Evolutionary conservation across 2,888 invertebrate genomes (phyloP).

Genomic region (Diaphora mendica): DNA sequence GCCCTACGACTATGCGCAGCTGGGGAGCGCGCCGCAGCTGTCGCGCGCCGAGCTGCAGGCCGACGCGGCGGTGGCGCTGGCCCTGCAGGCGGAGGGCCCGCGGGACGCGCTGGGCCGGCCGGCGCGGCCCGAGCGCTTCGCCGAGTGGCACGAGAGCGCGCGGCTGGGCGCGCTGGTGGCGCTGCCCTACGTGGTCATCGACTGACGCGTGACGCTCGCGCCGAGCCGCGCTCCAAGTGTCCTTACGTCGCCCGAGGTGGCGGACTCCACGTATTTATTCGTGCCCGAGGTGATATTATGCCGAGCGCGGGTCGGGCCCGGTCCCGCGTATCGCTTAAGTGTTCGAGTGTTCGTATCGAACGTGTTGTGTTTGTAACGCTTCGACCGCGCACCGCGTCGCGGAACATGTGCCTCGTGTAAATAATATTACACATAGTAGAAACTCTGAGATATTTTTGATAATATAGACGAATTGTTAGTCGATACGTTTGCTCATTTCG

Average conservation of each 20-base stretch:
- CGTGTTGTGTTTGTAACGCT: conserved; percentile 28
- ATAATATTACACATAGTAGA: conserved; percentile 23
- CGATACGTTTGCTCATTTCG: conserved; percentile 26
- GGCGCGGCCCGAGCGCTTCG: conserved; percentile 86
- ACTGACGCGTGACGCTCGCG: conserved; percentile 85
- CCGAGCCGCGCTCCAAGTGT: conserved; percentile 71
- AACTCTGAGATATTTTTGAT: conserved; percentile 29
- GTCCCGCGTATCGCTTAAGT: conserved; percentile 6
- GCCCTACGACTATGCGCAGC: conserved; percentile 64
- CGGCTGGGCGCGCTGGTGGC: conserved; percentile 94
- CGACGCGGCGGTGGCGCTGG: conserved; percentile 34
- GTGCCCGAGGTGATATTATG: conserved; percentile 48
- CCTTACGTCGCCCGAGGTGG: conserved; percentile 78
- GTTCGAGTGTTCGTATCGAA: conserved; percentile 22
- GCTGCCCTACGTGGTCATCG: conserved; percentile 98
- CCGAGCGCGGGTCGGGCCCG: conserved; percentile 2
- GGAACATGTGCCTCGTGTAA: conserved; percentile 27
- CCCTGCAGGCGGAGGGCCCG: conserved; percentile 31
- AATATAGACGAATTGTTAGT: conserved; percentile 26
- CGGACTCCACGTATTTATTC: conserved; percentile 54
- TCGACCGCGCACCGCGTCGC: conserved; percentile 19
- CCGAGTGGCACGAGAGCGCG: conserved; percentile 96
- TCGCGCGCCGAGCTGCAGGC: conserved; percentile 47
- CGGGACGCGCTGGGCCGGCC: conserved; percentile 70
- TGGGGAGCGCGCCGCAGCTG: conserved; percentile 64